Base-by-base conservation (phyloP, 1,140 invertebrate genomes). In the Leptinotarsa defecta region DNA sequence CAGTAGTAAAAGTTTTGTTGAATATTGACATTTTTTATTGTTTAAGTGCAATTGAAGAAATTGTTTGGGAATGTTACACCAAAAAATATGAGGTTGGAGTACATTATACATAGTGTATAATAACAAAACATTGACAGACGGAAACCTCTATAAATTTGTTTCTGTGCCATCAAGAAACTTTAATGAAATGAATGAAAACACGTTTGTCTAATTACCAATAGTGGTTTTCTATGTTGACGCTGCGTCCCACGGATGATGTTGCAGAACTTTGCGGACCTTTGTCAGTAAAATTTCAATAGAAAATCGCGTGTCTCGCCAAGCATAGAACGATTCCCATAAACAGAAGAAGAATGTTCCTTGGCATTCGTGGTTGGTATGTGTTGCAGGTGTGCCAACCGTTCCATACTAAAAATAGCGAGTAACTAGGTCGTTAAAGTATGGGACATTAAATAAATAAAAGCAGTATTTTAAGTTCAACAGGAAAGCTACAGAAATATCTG, bases 321-420 rank as follows among this genome's bases (percentile, higher is more conserved):
- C 52, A 57, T 19, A 57, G n/a, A 57, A 57, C 52, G n/a, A 57
- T 57, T 57, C n/a, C 52, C 52, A 57, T 57, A 57, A 57, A 57
- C 52, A 57, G n/a, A 57, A 57, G 15, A 57, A 57, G 15, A 57
- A 57, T 57, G 52, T 57, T 57, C 52, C 17, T 57, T 19, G 52
- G 15, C 15, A 19, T 15, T 57, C 52, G 15, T 6, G 13, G 52
- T n/a, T 57, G 52, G 15, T 57, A 57, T 57, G 52, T 57, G 3
- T 0, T 57, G 52, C n/a, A 57, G 52, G 52, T 57, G 17, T n/a
- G 52, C 52, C 17, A 57, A 57, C 17, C 4, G n/a, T n/a, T 57
- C 0, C 52, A 15, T 2, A 57, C 52, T 57, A 57, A 57, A 57
- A 57, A 57, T 57, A 57, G 52, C 52, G n/a, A 57, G 52, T 57